Conservation (phyloP, 2,113 vertebrate species). For the Herpetotheres cachinnans region DNA sequence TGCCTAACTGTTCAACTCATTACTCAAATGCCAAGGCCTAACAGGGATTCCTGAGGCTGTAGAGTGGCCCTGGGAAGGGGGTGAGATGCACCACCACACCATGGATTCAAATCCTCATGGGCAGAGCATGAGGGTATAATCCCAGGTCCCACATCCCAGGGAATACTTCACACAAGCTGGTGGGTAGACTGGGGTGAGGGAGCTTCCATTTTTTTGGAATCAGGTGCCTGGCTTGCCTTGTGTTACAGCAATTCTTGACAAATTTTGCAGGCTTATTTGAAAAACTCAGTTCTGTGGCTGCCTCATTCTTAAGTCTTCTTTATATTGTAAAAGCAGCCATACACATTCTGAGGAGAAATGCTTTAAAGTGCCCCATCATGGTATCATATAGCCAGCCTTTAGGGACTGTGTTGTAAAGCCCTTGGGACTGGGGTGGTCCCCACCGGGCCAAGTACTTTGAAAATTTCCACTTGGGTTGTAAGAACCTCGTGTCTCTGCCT, state of each 20-base stretch:
- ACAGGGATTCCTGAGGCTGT: too few relatives aligned
- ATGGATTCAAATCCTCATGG: not conserved
- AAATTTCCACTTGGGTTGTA: not conserved
- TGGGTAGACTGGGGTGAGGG: accelerated
- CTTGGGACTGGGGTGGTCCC: not conserved
- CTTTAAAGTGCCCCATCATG: not conserved
- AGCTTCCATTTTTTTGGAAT: not conserved
- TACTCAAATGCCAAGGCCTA: too few relatives aligned
- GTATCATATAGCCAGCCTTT: not conserved
- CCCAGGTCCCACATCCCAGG: not conserved
- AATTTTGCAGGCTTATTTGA: not conserved
- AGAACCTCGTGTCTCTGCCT: not conserved
- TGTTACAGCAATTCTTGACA: not conserved
- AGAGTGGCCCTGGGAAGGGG: too few relatives aligned
- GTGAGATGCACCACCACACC: too few relatives aligned
- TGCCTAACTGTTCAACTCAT: too few relatives aligned
- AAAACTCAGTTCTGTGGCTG: not conserved
- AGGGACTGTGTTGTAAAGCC: not conserved
- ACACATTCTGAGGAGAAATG: not conserved
- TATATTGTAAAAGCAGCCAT: not conserved
- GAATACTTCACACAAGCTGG: not conserved
- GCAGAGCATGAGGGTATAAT: not conserved
- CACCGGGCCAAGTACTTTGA: not conserved
- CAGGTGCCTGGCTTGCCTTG: not conserved
- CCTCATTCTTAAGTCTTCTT: not conserved